Evolutionary conservation across 1,140 invertebrate species (phyloP).

Genomic region (Hypsibius dujardini): DNA sequence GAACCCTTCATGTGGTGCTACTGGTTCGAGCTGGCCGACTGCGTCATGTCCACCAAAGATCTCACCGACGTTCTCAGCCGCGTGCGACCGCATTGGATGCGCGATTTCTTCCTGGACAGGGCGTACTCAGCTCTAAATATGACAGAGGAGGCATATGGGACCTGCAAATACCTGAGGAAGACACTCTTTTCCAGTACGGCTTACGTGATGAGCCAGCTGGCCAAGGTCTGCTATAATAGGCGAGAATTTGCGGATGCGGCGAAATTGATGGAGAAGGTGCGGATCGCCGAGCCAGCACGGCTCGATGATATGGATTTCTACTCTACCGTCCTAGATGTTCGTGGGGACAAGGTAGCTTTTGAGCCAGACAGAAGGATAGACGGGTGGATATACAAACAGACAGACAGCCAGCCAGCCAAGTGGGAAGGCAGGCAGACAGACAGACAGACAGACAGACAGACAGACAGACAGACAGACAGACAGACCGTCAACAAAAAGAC

Average conservation of each 20-base stretch:
- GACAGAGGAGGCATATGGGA: background rate
- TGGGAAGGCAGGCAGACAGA: no score
- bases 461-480: no score
- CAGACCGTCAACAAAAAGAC: no score
- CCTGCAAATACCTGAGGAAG: background rate
- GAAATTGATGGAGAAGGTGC: conserved; percentile 9
- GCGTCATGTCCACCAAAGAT: background rate
- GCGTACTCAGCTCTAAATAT: background rate
- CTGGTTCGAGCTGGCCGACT: conserved; percentile 17
- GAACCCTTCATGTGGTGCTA: conserved; percentile 6
- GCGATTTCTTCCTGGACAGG: background rate
- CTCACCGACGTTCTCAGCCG: background rate
- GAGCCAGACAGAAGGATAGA: no score
- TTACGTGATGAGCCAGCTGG: background rate
- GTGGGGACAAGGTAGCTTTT: conserved; percentile 9
- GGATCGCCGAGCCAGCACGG: background rate
- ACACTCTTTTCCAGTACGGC: background rate
- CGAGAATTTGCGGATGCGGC: background rate
- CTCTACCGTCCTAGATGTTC: conserved; percentile 2
- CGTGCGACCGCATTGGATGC: background rate
- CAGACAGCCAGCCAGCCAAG: no score
- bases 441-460: no score
- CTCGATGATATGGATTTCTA: conserved; percentile 16
- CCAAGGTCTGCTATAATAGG: background rate
- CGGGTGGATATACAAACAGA: no score